Evolutionary conservation across 2,888 invertebrate genomes (phyloP).

Genomic region (Balanococcus diminutus): DNA sequence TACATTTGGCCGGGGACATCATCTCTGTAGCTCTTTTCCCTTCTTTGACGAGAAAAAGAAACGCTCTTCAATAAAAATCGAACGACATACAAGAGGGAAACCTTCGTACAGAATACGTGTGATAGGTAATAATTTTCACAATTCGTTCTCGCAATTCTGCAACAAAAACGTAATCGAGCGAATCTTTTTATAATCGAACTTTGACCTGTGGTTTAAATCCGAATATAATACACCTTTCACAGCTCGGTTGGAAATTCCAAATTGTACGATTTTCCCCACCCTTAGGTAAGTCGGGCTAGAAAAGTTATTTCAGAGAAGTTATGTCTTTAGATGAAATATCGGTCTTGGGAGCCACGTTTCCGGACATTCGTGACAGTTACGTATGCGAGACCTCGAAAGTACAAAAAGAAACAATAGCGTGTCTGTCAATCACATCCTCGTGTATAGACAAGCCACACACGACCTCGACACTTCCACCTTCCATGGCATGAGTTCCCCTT

Average conservation of each 20-base stretch:
- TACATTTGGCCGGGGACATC: not conserved
- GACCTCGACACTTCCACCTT: not conserved
- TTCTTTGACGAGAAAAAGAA: not conserved
- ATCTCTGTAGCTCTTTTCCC: not conserved
- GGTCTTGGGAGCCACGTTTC: not conserved
- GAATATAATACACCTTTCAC: not conserved
- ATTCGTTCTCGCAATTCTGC: not conserved
- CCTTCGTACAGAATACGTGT: no score
- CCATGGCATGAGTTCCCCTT: not conserved
- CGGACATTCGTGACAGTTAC: not conserved
- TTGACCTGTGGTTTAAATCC: not conserved
- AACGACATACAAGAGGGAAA: not conserved
- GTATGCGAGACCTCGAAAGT: not conserved
- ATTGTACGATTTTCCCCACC: not conserved
- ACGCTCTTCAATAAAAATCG: not conserved
- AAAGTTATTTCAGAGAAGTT: not conserved
- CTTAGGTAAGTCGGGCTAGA: not conserved
- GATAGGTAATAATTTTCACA: not conserved
- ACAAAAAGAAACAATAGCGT: constrained; percentile 5
- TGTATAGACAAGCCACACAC: not conserved
- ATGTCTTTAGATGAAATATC: not conserved
- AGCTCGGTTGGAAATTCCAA: not conserved
- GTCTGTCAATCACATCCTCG: not conserved
- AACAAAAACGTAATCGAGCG: not conserved
- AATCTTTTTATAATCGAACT: not conserved